These are phyloP conservation scores for Acleris holmiana DNA, from an alignment of 2,888 invertebrate species.

Conservation along the genomic window DNA sequence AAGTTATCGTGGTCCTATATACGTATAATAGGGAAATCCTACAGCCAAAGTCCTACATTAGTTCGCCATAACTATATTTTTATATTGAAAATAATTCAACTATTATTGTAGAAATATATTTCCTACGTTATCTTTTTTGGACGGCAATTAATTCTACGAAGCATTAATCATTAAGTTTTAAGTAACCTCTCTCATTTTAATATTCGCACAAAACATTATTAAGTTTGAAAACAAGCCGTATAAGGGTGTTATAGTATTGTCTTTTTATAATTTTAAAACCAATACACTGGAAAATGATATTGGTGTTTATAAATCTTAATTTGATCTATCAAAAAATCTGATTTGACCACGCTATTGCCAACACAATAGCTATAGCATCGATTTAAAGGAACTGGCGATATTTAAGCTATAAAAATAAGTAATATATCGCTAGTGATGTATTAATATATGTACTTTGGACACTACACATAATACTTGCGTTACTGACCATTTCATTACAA, in stretches of 20 bases:
- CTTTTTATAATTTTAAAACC: too few species aligned
- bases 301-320: too few species aligned
- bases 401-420: neutral
- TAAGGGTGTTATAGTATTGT: too few species aligned
- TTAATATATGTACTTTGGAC: neutral
- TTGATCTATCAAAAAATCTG: too few species aligned
- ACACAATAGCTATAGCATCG: neutral
- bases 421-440: neutral
- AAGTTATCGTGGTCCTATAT: too few species aligned
- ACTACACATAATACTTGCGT: neutral
- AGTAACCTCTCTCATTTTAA: neutral
- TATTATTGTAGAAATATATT: constrained; percentile 19
- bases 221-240: too few species aligned
- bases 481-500: neutral
- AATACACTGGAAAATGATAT: too few species aligned
- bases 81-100: constrained; percentile 7
- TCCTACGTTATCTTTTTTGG: constrained; percentile 22
- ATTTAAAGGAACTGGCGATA: neutral
- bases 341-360: too few species aligned
- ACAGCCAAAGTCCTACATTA: neutral
- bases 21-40: neutral
- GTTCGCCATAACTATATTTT: neutral
- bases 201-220: neutral
- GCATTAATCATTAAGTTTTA: neutral
- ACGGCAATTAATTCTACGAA: constrained; percentile 27